Evolutionary conservation across 2,888 invertebrate species (phyloP).

Genomic region (Cecidostiba fungosa): DNA sequence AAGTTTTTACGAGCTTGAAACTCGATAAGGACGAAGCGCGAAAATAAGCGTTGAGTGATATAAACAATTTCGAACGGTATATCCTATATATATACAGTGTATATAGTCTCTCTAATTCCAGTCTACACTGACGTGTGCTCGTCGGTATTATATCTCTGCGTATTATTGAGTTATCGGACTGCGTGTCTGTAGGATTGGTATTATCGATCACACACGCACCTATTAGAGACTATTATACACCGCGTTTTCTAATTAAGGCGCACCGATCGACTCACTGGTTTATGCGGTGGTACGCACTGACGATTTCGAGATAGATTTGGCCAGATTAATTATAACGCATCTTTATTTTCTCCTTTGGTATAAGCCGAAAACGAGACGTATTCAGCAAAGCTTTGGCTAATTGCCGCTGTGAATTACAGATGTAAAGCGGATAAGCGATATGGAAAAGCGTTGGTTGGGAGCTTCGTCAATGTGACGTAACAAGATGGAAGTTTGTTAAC

Average conservation of each 20-base stretch:
- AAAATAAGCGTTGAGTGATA: not conserved
- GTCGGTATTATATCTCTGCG: too few species aligned
- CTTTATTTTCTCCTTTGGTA: too few species aligned
- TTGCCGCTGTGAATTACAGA: not conserved
- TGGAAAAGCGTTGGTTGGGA: too few species aligned
- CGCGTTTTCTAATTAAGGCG: slow-evolving; percentile 3
- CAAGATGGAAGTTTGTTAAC: too few species aligned
- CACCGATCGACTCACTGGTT: not conserved
- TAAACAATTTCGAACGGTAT: not conserved
- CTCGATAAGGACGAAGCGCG: not conserved
- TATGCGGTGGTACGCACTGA: not conserved
- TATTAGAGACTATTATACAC: not conserved
- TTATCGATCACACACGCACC: not conserved
- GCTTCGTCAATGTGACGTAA: too few species aligned
- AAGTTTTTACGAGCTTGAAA: not conserved
- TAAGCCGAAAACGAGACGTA: too few species aligned
- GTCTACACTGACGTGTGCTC: too few species aligned
- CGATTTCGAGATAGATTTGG: too few species aligned
- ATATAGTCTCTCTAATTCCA: too few species aligned
- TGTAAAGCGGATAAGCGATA: not conserved
- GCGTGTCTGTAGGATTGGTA: not conserved
- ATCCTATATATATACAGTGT: not conserved
- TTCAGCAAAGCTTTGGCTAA: too few species aligned
- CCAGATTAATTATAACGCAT: too few species aligned
- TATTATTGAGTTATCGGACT: too few species aligned